These are phyloP conservation scores for Nephrotoma appendiculata DNA, from an alignment of 2,888 invertebrate genomes.

Conservation along the genomic window DNA sequence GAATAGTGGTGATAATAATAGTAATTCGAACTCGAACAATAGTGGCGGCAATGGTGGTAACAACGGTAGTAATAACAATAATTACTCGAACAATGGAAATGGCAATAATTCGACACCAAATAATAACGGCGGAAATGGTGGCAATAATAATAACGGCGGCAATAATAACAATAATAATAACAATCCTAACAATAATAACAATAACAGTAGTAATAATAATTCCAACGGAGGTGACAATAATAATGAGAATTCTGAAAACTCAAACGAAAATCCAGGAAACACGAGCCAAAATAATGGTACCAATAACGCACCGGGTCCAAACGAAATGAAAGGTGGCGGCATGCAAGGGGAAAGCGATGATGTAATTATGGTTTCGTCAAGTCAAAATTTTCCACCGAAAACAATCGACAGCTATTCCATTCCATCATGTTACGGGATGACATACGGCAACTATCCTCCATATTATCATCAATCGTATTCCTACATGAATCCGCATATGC, in stretches of 20 bases:
- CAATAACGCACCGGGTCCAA: not conserved
- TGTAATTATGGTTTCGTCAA: slow-evolving; percentile 6
- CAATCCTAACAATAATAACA: not conserved
- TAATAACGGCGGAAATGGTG: not conserved
- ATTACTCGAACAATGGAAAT: not conserved
- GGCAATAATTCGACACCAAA: not conserved
- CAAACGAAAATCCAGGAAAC: not conserved
- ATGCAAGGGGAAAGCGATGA: slow-evolving; percentile 4
- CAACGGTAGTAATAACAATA: not conserved
- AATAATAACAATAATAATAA: slow-evolving; percentile 1
- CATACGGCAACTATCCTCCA: not conserved
- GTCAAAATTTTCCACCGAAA: not conserved
- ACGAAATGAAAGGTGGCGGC: not conserved
- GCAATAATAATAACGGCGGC: not conserved
- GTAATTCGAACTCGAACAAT: not conserved
- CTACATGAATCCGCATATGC: not conserved
- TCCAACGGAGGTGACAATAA: not conserved
- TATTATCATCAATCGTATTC: not conserved
- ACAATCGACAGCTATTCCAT: not conserved
- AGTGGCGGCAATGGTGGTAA: not conserved
- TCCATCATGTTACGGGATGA: not conserved
- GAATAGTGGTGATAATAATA: not conserved
- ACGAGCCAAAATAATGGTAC: not conserved
- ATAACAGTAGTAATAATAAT: not conserved
- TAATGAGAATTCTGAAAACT: not conserved